Evolutionary conservation across 2,113 vertebrate species (phyloP), one percentile per base, ranked within the genome.

Genomic region (Falcunculus frontatus): DNA sequence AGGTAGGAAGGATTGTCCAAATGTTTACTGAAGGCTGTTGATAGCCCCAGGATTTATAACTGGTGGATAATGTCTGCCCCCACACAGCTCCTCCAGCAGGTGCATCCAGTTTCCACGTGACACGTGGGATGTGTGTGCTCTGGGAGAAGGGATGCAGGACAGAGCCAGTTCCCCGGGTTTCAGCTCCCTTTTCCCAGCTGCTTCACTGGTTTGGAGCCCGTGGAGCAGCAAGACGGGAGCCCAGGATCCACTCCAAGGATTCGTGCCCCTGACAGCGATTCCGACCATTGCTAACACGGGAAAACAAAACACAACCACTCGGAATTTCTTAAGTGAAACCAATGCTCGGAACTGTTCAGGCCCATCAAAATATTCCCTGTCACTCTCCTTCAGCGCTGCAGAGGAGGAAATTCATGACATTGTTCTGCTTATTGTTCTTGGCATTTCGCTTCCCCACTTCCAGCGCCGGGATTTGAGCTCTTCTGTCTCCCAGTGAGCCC

Each of bases 1-100:
- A 96, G 77, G 88, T 96, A 96, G 95, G 95, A 97, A 97, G 83
- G 95, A 96, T 92, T 94, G 90, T 95, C 94, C 95, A 95, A 96
- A 96, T 92, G 97, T 97, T 96, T 96, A 96, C 84, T 83, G 18
- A 59, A 87, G 84, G 73, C 95, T 96, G 95, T 79, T 64, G 46
- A 92, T 93, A 84, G 77, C 77, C 64, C n/a, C 85, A 82, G 89
- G 96, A 95, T 96, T 93, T 94, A 95, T 93, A 90, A 92, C 84
- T 32, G 84, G 64, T 23, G 69, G 49, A n/a, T 59, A 75, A 69
- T 4, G 32, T 7, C 73, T 53, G 56, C 67, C 68, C 85, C 84
- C 92, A 91, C 94, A 22, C 77, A 64, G 80, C 86, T 95, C 79
- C 65, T 77, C 46, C 26, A 62, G 78, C 96, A 97, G 95, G 95